phyloP scores from a whole-genome alignment of 2,797 vertebrate species.

The Platyrinchus mystaceus region DNA sequence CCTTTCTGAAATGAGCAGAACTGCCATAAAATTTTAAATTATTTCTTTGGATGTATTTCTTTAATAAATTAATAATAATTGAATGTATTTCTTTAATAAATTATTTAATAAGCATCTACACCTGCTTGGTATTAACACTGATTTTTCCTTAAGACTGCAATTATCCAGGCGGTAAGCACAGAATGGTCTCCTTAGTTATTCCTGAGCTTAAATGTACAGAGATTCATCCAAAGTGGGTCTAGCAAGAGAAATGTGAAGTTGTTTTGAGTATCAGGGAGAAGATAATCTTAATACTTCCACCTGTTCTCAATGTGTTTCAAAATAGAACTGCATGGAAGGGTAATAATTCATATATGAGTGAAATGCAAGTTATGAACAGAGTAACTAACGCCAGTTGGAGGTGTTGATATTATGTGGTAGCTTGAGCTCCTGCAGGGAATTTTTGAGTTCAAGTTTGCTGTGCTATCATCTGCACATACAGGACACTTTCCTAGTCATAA shows the following conservation, averaged over 20 bases:
- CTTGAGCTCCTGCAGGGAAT: not conserved
- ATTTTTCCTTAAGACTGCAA: not conserved
- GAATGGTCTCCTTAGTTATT: not conserved
- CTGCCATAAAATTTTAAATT: not conserved
- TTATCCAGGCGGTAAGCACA: not conserved
- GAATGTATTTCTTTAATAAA: not conserved
- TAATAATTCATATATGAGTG: not conserved
- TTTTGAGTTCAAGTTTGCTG: not conserved
- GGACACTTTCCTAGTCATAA: not conserved
- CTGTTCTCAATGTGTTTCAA: not conserved
- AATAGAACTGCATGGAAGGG: not conserved
- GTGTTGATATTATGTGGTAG: not conserved
- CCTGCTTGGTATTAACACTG: not conserved
- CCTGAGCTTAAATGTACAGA: not conserved
- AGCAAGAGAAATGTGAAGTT: not conserved
- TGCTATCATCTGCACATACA: not conserved
- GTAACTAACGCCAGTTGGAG: fast-evolving
- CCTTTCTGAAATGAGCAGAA: not conserved
- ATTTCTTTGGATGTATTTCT: not conserved
- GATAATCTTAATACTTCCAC: not conserved
- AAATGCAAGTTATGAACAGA: not conserved
- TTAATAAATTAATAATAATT: too few relatives aligned
- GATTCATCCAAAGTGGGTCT: not conserved
- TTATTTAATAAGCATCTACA: not conserved
- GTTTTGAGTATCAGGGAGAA: not conserved